Evolutionary conservation across 2,888 invertebrate genomes (phyloP), one percentile per base, ranked within the genome.

Genomic region (Drosophila paucipuncta): DNA sequence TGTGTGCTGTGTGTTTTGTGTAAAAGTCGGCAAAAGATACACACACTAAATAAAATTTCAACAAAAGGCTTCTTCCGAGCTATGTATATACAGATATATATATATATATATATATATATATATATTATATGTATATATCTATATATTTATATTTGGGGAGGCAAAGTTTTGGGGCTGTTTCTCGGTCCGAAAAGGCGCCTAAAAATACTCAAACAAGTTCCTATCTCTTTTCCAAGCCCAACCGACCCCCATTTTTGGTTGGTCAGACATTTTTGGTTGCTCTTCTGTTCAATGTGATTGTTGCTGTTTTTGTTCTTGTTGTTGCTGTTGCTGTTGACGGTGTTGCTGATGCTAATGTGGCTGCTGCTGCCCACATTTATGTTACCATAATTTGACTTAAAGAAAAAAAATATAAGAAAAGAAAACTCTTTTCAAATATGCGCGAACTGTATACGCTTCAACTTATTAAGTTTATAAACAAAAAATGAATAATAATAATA

Each of bases 351-450:
- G 79, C 72, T 80, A 76, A 76, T 80, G 68, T 63, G 66, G 82
- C 70, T 72, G 69, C 60, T 73, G 69, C 65, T 80, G 73, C 90
- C 84, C 90, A 87, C 87, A 89, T 87, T 87, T 87, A 87, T 87
- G 90, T 83, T 89, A 80, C 87, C 87, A 87, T 87, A 87, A 90
- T 87, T 87, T 90, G 87, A 83, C 90, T 90, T 89, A 18, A 83
- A 53, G 73, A 74, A 76, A 68, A 65, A 70, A 62, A 65, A 63
- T 64, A 62, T 28, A 53, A 60, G 25, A 39, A 58, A 61, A 65
- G 63, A 67, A 58, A 55, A 11, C 57, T 52, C 2, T 1, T 4
- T 4, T 28, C 2, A 13, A 30, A 7, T 59, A 62, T 31, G 3
- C 71, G 80, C 62, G 50, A 16, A 1, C 2, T 6, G 13, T 1